Evolutionary conservation across 92 coral and sea anemone genomes (phyloP).

Genomic region (Hydrozoanthus gracilis): DNA sequence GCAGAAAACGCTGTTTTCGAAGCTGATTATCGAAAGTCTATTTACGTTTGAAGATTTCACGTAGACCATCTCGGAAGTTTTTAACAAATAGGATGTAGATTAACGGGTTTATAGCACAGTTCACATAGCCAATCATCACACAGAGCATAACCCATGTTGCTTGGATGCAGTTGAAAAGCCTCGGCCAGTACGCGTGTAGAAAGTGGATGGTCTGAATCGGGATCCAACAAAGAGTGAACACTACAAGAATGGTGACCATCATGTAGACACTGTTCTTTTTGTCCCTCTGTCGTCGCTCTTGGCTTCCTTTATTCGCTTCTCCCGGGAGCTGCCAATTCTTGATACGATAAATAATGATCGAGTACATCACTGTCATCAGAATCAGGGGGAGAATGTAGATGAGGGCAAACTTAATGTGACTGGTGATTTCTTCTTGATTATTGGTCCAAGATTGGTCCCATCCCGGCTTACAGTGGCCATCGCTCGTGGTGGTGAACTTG

Average conservation of each 20-base stretch:
- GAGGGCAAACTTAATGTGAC: not conserved
- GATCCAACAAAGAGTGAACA: constrained; percentile 40
- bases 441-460: not conserved
- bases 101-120: constrained; percentile 34
- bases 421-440: not conserved
- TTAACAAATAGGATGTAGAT: constrained; percentile 30
- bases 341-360: constrained; percentile 19
- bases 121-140: not conserved
- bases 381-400: constrained; percentile 25
- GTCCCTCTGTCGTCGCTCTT: constrained; percentile 25
- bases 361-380: not conserved
- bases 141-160: constrained; percentile 1
- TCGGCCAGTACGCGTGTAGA: not conserved
- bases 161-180: not conserved
- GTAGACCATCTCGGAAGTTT: constrained; percentile 37
- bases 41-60: constrained; percentile 4
- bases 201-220: constrained; percentile 24
- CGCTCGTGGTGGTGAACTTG: constrained; percentile 17
- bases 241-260: not conserved
- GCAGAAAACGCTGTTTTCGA: not conserved
- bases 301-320: not conserved
- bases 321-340: constrained; percentile 31
- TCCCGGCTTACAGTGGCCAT: not conserved
- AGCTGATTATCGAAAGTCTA: not conserved
- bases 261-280: constrained; percentile 25